Evolutionary conservation across 2,113 vertebrate species (phyloP), one percentile per base, ranked within the genome.

Genomic region (Strigops habroptila): DNA sequence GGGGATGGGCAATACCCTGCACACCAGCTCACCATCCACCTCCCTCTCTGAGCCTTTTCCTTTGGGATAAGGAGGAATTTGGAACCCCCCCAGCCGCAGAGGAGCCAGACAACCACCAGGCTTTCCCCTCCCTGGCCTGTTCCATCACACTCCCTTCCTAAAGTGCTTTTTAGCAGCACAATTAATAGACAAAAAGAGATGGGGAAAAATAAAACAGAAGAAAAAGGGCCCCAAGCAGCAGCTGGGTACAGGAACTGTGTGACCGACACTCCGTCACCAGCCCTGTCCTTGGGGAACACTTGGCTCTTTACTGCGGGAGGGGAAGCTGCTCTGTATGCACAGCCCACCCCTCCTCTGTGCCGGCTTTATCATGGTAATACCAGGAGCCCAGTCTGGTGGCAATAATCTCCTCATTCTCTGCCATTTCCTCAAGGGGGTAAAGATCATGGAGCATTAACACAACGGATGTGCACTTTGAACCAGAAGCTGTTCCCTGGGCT

Each of bases 401-500:
- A 86, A 95, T 91, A 89, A 96, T 94, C 89, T 37, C 68, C 78
- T 95, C 94, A 89, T 90, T 97, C 97, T 97, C 91, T 88, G 79
- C 93, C 49, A 0, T 62, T 96, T 97, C 91, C 73, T 79, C 93
- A 55, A 62, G 69, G 91, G 97, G 96, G 81, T 93, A 96, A 97
- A 97, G 97, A 97, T 95, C 90, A 60, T 4, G 69, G 91, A 94
- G 84, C 82, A 86, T 90, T 94, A 91, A 95, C 91, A 69, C 89
- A 96, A 43, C 95, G 91, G 97, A 91, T 85, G 69, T 89, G 96
- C 79, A 91, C 96, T 96, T 59, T 94, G 97, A 96, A 92, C 96
- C 97, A 95, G 96, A 93, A 96, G 95, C 80, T 76, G 80, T 95
- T 87, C 94, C n/a, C 85, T 39, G 91, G 35, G 93, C 92, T 69